Percentiles rank a stretch among this genome's conserved stretches.
These are phyloP conservation scores for Adelosebastes latens DNA, from an alignment of 2,797 vertebrate genomes.

Conservation along the genomic window DNA sequence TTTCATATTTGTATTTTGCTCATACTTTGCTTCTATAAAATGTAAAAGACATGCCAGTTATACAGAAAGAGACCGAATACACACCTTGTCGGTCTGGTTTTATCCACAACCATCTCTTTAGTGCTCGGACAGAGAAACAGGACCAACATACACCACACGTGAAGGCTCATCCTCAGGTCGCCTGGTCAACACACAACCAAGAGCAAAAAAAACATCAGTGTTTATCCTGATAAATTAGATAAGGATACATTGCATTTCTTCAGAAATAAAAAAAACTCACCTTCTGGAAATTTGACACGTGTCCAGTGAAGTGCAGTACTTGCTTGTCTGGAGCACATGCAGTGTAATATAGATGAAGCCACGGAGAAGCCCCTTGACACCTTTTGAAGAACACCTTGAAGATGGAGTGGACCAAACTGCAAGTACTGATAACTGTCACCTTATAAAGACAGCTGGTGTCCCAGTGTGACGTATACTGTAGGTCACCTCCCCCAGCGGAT, in stretches of 20 bases:
- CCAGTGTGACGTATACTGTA: constrained; percentile 27
- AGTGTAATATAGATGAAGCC: constrained; percentile 21
- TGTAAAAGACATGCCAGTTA: neutral
- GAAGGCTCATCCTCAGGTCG: constrained; percentile 58
- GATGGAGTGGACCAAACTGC: neutral
- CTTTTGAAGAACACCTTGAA: neutral
- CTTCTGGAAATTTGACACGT: constrained; percentile 17
- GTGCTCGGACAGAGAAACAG: constrained; percentile 61
- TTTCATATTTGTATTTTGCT: neutral
- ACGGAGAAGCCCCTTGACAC: constrained; percentile 3
- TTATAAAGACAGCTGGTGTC: constrained; percentile 65
- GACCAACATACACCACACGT: constrained; percentile 62
- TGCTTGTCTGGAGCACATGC: constrained; percentile 23
- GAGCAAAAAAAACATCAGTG: neutral
- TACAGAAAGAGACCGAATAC: neutral
- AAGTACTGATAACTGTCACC: neutral
- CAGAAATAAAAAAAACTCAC: constrained; percentile 43
- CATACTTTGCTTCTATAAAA: neutral
- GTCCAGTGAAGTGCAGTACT: constrained; percentile 21
- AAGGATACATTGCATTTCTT: neutral
- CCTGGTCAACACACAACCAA: constrained; percentile 25
- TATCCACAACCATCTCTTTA: constrained; percentile 68
- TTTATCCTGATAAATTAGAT: neutral
- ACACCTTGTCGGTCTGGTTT: constrained; percentile 46
- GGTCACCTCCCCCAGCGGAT: constrained; percentile 37